Conservation (phyloP, 2,888 invertebrate genomes). For the Linnaemya vulpina region DNA sequence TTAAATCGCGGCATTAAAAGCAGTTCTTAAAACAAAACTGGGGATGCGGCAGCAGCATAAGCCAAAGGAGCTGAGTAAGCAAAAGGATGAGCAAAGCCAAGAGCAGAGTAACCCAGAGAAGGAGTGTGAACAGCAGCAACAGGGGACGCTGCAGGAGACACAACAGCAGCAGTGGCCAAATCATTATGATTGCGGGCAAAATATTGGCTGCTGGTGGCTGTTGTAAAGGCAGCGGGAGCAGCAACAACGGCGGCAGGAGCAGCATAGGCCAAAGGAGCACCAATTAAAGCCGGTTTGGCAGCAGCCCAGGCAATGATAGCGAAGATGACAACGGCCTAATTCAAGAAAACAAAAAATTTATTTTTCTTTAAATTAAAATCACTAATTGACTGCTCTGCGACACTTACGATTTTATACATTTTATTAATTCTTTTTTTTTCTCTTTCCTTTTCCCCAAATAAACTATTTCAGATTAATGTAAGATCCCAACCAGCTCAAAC, state of each 20-base stretch:
- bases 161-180: constrained; percentile 72
- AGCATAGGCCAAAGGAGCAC: constrained; percentile 59
- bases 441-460: not conserved
- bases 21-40: not conserved
- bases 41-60: not conserved
- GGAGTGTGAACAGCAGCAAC: constrained; percentile 32
- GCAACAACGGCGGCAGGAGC: constrained; percentile 70
- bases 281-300: constrained; percentile 69
- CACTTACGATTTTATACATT: not conserved
- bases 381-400: not conserved
- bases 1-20: too few species aligned
- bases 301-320: constrained; percentile 69
- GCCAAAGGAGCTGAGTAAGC: not conserved
- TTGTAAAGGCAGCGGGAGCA: constrained; percentile 64
- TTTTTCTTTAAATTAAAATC: not conserved
- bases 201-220: constrained; percentile 77
- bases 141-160: constrained; percentile 71
- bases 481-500: not conserved
- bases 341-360: too few species aligned
- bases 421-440: too few species aligned
- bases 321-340: constrained; percentile 64
- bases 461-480: not conserved
- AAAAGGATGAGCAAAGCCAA: not conserved
- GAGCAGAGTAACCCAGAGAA: constrained; percentile 15
- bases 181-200: constrained; percentile 77